Evolutionary conservation across 2,888 invertebrate genomes (phyloP).

Genomic region (Heteromyza rotundicornis): DNA sequence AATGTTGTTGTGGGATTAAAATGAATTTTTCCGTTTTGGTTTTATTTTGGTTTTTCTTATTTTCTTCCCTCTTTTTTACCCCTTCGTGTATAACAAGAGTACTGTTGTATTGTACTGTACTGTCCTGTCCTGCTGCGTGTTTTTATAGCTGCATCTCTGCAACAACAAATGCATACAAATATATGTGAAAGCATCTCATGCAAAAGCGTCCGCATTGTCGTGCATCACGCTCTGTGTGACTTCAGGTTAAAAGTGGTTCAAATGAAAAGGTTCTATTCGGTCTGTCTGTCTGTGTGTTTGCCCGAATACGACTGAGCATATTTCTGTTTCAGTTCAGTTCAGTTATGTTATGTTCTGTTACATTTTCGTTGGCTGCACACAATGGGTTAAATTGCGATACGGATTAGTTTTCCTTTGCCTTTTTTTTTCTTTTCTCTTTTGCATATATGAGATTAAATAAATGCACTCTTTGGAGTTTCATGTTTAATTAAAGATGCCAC

Average conservation of each 20-base stretch:
- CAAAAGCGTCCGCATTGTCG: constrained; percentile 6
- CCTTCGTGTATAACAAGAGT: no score
- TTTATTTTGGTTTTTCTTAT: not conserved
- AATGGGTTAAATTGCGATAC: not conserved
- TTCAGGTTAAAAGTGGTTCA: not conserved
- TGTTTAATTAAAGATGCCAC: no score
- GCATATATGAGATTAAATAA: no score
- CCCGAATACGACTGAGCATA: no score
- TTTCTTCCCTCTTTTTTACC: no score
- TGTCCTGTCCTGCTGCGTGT: not conserved
- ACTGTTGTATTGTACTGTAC: not conserved
- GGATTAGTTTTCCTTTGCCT: not conserved
- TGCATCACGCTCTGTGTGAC: constrained; percentile 4
- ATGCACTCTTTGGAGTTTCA: no score
- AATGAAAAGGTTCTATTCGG: not conserved
- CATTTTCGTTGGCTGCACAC: no score
- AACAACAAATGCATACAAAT: not conserved
- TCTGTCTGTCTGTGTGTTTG: no score
- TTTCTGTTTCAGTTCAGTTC: no score
- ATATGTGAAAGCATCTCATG: not conserved
- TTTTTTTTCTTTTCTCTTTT: no score
- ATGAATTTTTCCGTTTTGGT: constrained; percentile 25
- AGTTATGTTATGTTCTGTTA: no score
- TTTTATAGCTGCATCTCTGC: constrained; percentile 1
- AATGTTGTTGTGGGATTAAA: constrained; percentile 30